Conservation (phyloP, 2,113 vertebrate genomes). For the Pantherophis guttatus region DNA sequence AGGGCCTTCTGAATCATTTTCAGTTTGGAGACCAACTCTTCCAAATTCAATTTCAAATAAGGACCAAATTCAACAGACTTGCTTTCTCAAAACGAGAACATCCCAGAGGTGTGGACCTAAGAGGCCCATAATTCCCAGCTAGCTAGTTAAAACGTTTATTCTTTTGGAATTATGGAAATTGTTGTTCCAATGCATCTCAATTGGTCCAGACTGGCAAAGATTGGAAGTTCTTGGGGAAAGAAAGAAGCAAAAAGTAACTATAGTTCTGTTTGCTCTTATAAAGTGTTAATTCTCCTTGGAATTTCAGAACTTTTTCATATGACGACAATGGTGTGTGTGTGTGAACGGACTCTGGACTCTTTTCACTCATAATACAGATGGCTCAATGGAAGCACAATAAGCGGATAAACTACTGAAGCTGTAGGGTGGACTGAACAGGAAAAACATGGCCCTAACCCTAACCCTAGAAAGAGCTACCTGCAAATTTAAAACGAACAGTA, state of each 20-base stretch:
- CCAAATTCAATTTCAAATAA: neutral
- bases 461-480: neutral
- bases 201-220: neutral
- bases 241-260: neutral
- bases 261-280: neutral
- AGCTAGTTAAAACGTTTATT: neutral
- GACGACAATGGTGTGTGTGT: neutral
- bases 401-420: neutral
- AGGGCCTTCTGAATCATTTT: neutral
- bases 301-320: neutral
- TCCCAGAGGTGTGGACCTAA: neutral
- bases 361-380: neutral
- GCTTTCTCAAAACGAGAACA: neutral
- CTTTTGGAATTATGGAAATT: neutral
- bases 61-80: neutral
- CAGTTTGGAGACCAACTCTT: neutral
- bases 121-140: neutral
- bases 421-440: neutral
- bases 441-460: neutral
- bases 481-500: neutral
- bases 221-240: neutral
- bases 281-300: neutral
- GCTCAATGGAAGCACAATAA: neutral
- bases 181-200: neutral
- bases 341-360: neutral